A percentile compares a stretch with the other conserved stretches of the same genome.
Conservation (phyloP, 2,797 vertebrate species). For the Allobates femoralis region DNA sequence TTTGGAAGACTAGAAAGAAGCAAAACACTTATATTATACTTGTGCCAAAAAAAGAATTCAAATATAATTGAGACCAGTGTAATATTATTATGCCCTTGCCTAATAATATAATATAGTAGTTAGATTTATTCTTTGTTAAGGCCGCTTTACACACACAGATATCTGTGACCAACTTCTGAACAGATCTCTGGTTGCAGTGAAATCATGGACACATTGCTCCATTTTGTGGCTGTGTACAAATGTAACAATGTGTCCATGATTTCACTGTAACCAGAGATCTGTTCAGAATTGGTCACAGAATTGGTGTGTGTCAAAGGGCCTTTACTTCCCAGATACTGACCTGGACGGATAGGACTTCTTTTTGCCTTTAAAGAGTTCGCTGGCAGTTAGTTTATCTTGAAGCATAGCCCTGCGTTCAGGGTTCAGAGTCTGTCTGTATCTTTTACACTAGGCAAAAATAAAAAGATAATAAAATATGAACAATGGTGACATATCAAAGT, state of each 20-base stretch:
- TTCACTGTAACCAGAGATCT: too few relatives aligned
- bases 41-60: not conserved
- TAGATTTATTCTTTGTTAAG: not conserved
- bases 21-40: not conserved
- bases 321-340: constrained; percentile 67
- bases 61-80: too few relatives aligned
- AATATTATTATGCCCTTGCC: not conserved
- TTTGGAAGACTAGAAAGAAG: constrained; percentile 69
- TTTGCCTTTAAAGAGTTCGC: constrained; percentile 78
- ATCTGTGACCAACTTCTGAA: too few relatives aligned
- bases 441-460: constrained; percentile 74
- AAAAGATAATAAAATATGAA: not conserved
- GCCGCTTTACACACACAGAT: too few relatives aligned
- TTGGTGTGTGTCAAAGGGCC: too few relatives aligned
- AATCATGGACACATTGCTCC: too few relatives aligned
- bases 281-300: too few relatives aligned
- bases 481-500: not conserved
- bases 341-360: constrained; percentile 77
- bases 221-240: too few relatives aligned
- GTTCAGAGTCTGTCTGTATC: constrained; percentile 72
- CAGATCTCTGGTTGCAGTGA: too few relatives aligned
- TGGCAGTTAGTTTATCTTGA: constrained; percentile 76
- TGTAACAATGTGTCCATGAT: too few relatives aligned
- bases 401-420: constrained; percentile 66
- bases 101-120: not conserved